Conservation (phyloP, 2,113 vertebrate genomes). For the Catagonus wagneri region DNA sequence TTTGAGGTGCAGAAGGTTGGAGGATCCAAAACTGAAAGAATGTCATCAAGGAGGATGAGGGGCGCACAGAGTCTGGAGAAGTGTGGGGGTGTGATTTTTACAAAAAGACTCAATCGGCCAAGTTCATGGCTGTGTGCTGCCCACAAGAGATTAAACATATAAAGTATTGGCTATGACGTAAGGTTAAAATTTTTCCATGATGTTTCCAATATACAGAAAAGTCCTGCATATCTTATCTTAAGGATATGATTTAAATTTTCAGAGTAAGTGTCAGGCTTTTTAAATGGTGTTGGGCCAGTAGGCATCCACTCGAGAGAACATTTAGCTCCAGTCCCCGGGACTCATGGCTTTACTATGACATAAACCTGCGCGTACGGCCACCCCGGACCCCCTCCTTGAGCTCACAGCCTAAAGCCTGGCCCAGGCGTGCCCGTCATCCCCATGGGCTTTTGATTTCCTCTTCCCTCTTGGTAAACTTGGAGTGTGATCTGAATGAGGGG, state of each 20-base stretch:
- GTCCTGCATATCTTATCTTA: not conserved
- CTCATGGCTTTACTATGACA: not conserved
- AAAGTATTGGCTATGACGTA: not conserved
- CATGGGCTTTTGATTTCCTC: not conserved
- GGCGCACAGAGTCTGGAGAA: not conserved
- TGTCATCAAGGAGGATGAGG: not conserved
- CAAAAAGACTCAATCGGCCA: not conserved
- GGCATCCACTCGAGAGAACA: not conserved
- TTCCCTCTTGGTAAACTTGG: not conserved
- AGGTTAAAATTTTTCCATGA: not conserved
- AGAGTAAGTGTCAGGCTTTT: not conserved
- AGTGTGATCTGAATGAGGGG: not conserved
- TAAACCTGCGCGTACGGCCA: not conserved
- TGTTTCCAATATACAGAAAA: not conserved
- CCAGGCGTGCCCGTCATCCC: not conserved
- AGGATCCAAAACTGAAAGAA: not conserved
- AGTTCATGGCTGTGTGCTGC: not conserved
- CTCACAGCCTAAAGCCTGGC: not conserved
- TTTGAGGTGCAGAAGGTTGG: slow-evolving; percentile 23
- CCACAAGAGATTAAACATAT: not conserved
- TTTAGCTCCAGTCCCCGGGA: not conserved
- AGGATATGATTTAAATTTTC: slow-evolving; percentile 15
- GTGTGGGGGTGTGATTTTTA: not conserved
- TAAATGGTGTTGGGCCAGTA: not conserved
- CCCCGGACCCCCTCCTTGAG: not conserved